Conservation (phyloP, 2,888 invertebrate species). For the Hypselothyrea guttata region DNA sequence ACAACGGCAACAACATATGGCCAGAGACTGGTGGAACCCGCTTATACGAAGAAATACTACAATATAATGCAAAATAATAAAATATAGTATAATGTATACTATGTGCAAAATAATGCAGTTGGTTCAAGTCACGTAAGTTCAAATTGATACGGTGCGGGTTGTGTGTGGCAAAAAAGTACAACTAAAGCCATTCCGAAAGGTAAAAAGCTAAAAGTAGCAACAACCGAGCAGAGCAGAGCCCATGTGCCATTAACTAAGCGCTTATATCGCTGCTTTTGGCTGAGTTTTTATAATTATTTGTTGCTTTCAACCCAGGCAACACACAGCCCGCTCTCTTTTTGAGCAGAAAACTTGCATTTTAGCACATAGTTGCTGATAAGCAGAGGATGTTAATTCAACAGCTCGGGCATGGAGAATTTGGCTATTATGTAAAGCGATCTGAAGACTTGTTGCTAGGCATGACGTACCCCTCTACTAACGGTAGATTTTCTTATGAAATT, state of each 20-base stretch:
- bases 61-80: slow-evolving; percentile 2
- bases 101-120: slow-evolving; percentile 61
- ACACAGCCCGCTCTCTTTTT: background rate
- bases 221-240: slow-evolving; percentile 16
- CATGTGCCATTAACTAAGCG: slow-evolving; percentile 45
- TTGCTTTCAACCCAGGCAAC: slow-evolving; percentile 19
- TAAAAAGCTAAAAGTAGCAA: slow-evolving; percentile 7
- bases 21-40: slow-evolving; percentile 14
- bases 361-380: slow-evolving; percentile 66
- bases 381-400: slow-evolving; percentile 38
- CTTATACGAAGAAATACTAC: slow-evolving; percentile 15
- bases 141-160: slow-evolving; percentile 61
- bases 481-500: slow-evolving; percentile 40
- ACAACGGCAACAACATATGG: slow-evolving; percentile 20
- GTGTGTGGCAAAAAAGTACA: slow-evolving; percentile 21
- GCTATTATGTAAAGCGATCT: slow-evolving; percentile 36
- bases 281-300: slow-evolving; percentile 6
- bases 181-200: slow-evolving; percentile 4
- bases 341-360: slow-evolving; percentile 48
- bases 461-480: slow-evolving; percentile 9
- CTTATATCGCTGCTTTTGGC: slow-evolving; percentile 34
- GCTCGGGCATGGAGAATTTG: too few relatives aligned
- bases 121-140: slow-evolving; percentile 68
- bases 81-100: slow-evolving; percentile 6
- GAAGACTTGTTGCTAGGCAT: slow-evolving; percentile 7